Conservation (phyloP, 2,888 invertebrate genomes). For the Pimpla rufipes region DNA sequence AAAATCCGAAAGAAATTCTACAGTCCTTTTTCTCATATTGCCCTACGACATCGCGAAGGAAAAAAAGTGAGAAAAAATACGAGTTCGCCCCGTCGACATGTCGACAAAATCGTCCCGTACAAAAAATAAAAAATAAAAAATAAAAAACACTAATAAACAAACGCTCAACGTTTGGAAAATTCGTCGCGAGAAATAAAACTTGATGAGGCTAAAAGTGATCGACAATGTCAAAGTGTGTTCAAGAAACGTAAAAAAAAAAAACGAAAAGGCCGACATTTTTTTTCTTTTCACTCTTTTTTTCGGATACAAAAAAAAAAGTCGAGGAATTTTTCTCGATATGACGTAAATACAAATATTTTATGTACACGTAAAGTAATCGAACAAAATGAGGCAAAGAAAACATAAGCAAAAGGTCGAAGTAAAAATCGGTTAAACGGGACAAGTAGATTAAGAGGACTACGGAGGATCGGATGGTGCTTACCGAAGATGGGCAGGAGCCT, state of each 20-base stretch:
- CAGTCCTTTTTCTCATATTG: too few species aligned
- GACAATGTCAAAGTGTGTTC: constrained; percentile 38
- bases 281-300: background rate
- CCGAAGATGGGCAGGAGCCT: constrained; percentile 85
- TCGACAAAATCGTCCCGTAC: too few species aligned
- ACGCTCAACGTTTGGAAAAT: constrained; percentile 29
- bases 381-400: constrained; percentile 57
- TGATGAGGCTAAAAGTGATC: constrained; percentile 12
- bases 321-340: constrained; percentile 11
- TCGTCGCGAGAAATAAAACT: constrained; percentile 17
- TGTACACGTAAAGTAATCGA: constrained; percentile 22
- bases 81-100: too few species aligned
- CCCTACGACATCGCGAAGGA: too few species aligned
- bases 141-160: background rate
- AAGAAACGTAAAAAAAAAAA: constrained; percentile 2
- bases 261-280: constrained; percentile 28
- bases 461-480: constrained; percentile 85
- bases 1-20: too few species aligned
- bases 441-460: constrained; percentile 85
- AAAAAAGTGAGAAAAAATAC: too few species aligned
- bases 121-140: too few species aligned
- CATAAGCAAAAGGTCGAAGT: constrained; percentile 69
- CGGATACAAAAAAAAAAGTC: constrained; percentile 29
- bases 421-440: constrained; percentile 81
- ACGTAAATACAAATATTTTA: constrained; percentile 13